Base-by-base conservation (phyloP, 1,140 invertebrate genomes). In the Lordiphosa mommai region DNA sequence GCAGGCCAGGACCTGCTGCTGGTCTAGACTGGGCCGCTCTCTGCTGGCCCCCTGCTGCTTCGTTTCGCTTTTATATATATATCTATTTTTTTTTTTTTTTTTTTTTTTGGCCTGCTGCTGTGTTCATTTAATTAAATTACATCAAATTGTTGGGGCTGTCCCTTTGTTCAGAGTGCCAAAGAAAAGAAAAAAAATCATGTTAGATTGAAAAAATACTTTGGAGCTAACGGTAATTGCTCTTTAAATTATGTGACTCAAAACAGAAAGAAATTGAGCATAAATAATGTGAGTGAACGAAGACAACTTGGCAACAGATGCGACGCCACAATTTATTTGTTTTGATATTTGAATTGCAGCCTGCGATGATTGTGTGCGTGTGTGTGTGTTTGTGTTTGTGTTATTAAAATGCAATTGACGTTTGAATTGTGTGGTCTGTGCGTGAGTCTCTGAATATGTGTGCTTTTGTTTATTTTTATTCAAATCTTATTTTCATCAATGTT, bases 91-190 rank as follows among this genome's bases (percentile, higher is more conserved):
- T 77, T 57, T 69, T 79, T 63, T n/a, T n/a, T n/a, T 55, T 71
- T 61, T 67, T 77, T 57, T 69, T 79, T 63, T 76, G 77, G 71
- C 65, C 76, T 70, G 64, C 77, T 84, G 77, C 77, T 82, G 77
- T 82, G 77, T 64, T 72, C 77, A 77, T 84, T 82, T 82, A 82
- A 82, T 82, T 82, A 82, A 82, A 82, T 84, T 84, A 84, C 72
- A 72, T 68, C 72, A 84, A 84, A 84, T 82, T 82, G 77, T 84
- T 82, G 55, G 77, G 77, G 71, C 68, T 61, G 61, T 58, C 63
- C 50, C 60, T 68, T 52, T 49, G 61, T 56, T 76, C 40, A 61
- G 44, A 56, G 2, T 29, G 56, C 32, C 33, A 60, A 27, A 36
- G 33, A 32, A 44, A 46, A 40, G 13, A 44, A 13, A 43, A 63